Evolutionary conservation across 2,113 vertebrate genomes (phyloP), one percentile per base, ranked within the genome.

Genomic region (Fulica atra): DNA sequence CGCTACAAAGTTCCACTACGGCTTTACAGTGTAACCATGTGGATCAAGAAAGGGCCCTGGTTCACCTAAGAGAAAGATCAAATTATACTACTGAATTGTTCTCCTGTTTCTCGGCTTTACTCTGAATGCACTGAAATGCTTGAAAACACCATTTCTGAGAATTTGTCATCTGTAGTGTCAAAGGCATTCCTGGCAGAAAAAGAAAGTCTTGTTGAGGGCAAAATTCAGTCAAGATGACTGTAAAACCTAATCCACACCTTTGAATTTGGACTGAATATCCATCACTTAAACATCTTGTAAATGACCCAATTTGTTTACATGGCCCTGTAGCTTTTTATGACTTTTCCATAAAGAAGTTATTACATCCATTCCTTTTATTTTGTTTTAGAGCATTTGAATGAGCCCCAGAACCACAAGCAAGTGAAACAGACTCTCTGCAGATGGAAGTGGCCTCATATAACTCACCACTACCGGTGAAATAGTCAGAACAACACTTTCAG

Each of bases 281-380:
- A 97, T 92, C 96, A 94, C 94, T 97, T 97, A 96, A 97, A 97
- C 60, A 93, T 98, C 95, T 96, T 96, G 94, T 97, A 98, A 98
- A 98, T 98, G 93, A 98, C 87, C 81, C 97, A 98, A 98, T 98
- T 97, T 98, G 97, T 98, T 98, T 98, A 98, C 97, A 97, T 3
- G 95, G 92, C 91, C 76, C 94, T 97, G 88, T 92, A 97, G 95
- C 91, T 97, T 97, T 98, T 98, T 97, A 98, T 88, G 78, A 94
- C 88, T 97, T 98, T 98, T 97, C 97, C 95, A 98, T 98, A 97
- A 98, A 98, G 93, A 97, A 96, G 94, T 97, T 98, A 98, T 97
- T 98, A 97, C 97, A 97, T 97, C 97, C 96, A 98, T 96, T 95
- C 93, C 83, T 95, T 98, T 97, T 97, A 98, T 98, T 98, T 97